Evolutionary conservation across 1,140 invertebrate species (phyloP).

Genomic region (Gryon sp.): DNA sequence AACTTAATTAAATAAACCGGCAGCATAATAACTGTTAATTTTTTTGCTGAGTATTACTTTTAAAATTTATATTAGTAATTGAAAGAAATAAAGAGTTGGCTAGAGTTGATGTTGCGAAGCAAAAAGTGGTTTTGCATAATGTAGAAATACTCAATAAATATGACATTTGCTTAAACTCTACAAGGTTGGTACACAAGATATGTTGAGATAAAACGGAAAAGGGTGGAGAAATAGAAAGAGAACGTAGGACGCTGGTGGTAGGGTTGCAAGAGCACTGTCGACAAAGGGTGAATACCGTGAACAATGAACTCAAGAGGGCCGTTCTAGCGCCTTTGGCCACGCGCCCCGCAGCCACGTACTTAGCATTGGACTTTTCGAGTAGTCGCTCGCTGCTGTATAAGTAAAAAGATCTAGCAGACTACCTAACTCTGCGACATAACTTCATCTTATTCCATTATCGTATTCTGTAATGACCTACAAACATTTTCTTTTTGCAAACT

Average conservation of each 20-base stretch:
- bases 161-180: constrained; percentile 59
- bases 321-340: constrained; percentile 77
- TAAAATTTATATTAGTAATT: too few relatives aligned
- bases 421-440: constrained; percentile 60
- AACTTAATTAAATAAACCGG: too few relatives aligned
- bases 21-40: too few relatives aligned
- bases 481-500: constrained; percentile 12
- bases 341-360: constrained; percentile 73
- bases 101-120: too few relatives aligned
- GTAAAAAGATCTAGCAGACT: constrained; percentile 64
- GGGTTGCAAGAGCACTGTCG: constrained; percentile 54
- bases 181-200: constrained; percentile 63
- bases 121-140: constrained; percentile 23
- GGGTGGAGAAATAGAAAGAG: constrained; percentile 59
- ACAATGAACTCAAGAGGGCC: constrained; percentile 77
- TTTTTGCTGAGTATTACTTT: too few relatives aligned
- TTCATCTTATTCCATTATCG: constrained; percentile 62
- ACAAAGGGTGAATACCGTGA: constrained; percentile 69
- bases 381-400: constrained; percentile 67
- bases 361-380: constrained; percentile 76
- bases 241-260: constrained; percentile 41
- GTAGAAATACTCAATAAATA: constrained; percentile 54
- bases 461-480: constrained; percentile 49
- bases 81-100: too few relatives aligned
- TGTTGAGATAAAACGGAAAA: constrained; percentile 70